Percentiles rank a stretch among this genome's conserved stretches.
These are phyloP conservation scores for Centroberyx gerrardi DNA, from an alignment of 2,797 vertebrate genomes.

Conservation along the genomic window DNA sequence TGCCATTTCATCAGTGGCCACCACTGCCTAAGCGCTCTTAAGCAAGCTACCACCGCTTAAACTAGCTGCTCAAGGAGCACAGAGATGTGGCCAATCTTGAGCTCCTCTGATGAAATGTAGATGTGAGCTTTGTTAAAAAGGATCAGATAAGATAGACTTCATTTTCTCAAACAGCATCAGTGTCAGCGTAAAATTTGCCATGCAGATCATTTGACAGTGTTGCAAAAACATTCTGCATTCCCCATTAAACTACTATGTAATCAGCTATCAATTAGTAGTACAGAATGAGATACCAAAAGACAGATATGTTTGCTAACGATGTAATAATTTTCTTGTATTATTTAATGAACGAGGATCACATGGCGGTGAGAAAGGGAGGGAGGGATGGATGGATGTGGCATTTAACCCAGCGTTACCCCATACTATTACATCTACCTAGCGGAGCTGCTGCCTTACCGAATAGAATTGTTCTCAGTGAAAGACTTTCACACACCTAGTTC, in stretches of 20 bases:
- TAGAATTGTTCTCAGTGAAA: neutral
- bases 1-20: slow-evolving; percentile 21
- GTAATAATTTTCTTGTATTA: neutral
- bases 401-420: too few relatives aligned
- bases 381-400: too few relatives aligned
- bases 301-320: too few relatives aligned
- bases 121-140: neutral
- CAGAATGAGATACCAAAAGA: neutral
- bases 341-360: neutral
- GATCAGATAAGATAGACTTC: neutral
- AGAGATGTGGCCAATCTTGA: too few relatives aligned
- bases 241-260: neutral
- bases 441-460: too few relatives aligned
- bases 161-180: neutral
- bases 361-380: neutral
- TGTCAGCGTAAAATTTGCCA: too few relatives aligned
- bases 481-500: neutral
- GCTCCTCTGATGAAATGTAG: too few relatives aligned
- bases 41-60: too few relatives aligned
- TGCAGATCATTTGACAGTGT: too few relatives aligned
- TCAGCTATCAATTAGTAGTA: neutral
- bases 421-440: too few relatives aligned
- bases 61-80: too few relatives aligned
- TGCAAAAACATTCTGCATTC: too few relatives aligned
- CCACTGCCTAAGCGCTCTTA: neutral